Percentiles rank a stretch among this genome's conserved stretches.
phyloP scores from a whole-genome alignment of 2,113 vertebrate species.

The Varanus salvator region DNA sequence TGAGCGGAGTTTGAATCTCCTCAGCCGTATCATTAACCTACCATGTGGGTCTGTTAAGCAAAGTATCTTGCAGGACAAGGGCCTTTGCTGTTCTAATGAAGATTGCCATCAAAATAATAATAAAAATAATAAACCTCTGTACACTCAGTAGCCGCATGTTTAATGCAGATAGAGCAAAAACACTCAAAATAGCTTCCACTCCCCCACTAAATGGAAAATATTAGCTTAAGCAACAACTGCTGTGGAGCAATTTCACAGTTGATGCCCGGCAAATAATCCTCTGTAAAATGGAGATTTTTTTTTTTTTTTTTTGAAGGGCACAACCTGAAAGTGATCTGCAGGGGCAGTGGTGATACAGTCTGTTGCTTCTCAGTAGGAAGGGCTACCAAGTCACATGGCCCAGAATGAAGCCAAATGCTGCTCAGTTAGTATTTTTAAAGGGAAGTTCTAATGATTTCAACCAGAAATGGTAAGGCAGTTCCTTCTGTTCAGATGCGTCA shows the following conservation, averaged over 20 bases:
- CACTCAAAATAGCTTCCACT: background rate
- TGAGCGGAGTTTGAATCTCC: background rate
- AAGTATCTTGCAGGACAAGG: background rate
- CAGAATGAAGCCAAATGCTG: background rate
- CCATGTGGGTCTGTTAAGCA: background rate
- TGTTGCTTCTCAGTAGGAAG: background rate
- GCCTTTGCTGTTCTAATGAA: background rate
- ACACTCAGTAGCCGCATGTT: slow-evolving; percentile 39
- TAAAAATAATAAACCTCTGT: background rate
- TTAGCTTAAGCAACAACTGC: background rate
- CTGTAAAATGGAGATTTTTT: background rate
- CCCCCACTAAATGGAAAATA: background rate
- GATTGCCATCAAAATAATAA: background rate
- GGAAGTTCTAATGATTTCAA: background rate
- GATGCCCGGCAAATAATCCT: background rate
- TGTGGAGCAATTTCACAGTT: slow-evolving; percentile 10
- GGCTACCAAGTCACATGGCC: background rate
- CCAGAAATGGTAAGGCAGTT: background rate
- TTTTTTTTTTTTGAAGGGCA: background rate
- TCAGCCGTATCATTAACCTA: background rate
- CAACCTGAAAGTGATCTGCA: background rate
- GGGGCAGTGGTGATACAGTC: background rate
- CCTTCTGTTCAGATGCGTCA: background rate
- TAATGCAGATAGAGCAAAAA: background rate
- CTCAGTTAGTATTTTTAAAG: background rate